Base-by-base conservation (phyloP, 1,140 invertebrate species). In the Diplogasteroides magnus region DNA sequence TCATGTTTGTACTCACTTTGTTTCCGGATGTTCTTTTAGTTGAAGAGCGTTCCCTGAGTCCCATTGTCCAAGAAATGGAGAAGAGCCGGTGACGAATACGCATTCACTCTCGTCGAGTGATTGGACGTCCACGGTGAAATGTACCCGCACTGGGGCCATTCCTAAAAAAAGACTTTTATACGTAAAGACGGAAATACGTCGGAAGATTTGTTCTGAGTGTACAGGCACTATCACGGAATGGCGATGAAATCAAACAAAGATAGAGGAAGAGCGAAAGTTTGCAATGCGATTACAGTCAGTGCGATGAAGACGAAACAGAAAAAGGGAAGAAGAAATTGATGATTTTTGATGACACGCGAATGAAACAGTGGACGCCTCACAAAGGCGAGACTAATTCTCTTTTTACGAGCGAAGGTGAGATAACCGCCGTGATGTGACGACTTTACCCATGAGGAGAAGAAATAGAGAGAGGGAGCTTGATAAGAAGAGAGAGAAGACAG, bases 21-120 rank as follows among this genome's bases (percentile, higher is more conserved):
- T 73, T 19, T 62, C 31, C 2, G 37, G 31, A 59, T 73, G 70
- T 26, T 67, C 31, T 25, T 32, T 29, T 37, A 75, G 73, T 27
- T 32, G 65, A 25, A 75, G 56, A 26, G 69, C 70, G 31, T 61
- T 25, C 23, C 26, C 26, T 14, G 73, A 60, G 27, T 69, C 60
- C 73, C 73, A 75, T 25, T 59, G 23, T 13, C 73, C 73, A 56
- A 75, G 70, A 25, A 55, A 66, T 26, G 59, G n/a, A 15, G 31
- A 2, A 15, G 70, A 73, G 23, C 79, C 79, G 15, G 72, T 78
- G 6, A 81, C 81, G 66, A 83, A 82, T 56, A 81, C 73, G 59
- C 59, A 81, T 63, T 83, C 78, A 48, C 76, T 72, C 28, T 69
- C 28, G 2, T 71, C 31, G 27, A 80, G 65, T 23, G 57, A 48